A percentile compares a stretch with the other conserved stretches of the same genome.
phyloP scores from a whole-genome alignment of 2,113 vertebrate species.

The Cottus gobio region DNA sequence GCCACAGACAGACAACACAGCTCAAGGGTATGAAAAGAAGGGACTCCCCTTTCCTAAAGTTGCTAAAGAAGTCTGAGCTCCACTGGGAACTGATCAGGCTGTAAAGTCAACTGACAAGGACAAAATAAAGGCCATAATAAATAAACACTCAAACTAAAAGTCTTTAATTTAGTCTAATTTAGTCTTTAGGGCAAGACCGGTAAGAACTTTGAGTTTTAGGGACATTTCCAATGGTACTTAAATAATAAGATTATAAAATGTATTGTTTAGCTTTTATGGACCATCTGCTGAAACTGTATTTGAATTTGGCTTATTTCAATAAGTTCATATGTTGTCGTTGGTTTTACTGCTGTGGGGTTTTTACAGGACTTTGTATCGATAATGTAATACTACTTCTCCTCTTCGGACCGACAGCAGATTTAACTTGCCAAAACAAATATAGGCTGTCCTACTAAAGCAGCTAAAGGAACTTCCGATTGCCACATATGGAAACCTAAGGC shows the following conservation, averaged over 20 bases:
- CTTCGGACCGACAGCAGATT: slow-evolving; percentile 38
- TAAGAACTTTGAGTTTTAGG: background rate
- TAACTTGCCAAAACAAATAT: slow-evolving; percentile 29
- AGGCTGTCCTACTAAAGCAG: slow-evolving; percentile 4
- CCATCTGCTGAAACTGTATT: background rate
- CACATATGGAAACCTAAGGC: background rate
- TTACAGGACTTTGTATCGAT: slow-evolving; percentile 13
- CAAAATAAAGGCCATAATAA: slow-evolving; percentile 4
- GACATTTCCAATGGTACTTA: no score
- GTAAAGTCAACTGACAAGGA: slow-evolving; percentile 26
- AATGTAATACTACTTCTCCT: slow-evolving; percentile 5
- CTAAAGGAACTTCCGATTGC: slow-evolving; percentile 1
- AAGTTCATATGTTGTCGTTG: background rate
- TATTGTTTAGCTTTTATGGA: background rate
- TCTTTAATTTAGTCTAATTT: slow-evolving; percentile 5
- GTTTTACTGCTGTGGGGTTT: background rate
- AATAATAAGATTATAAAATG: background rate
- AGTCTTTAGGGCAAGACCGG: background rate
- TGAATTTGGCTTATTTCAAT: background rate
- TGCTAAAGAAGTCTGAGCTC: slow-evolving; percentile 21
- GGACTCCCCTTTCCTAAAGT: slow-evolving; percentile 45
- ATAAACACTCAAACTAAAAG: background rate
- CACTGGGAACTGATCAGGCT: slow-evolving; percentile 36
- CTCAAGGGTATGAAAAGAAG: slow-evolving; percentile 57
- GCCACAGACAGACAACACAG: slow-evolving; percentile 56